Percentiles rank a stretch among this genome's conserved stretches.
phyloP scores from a whole-genome alignment of 2,888 invertebrate genomes.

The Phlogophora meticulosa region DNA sequence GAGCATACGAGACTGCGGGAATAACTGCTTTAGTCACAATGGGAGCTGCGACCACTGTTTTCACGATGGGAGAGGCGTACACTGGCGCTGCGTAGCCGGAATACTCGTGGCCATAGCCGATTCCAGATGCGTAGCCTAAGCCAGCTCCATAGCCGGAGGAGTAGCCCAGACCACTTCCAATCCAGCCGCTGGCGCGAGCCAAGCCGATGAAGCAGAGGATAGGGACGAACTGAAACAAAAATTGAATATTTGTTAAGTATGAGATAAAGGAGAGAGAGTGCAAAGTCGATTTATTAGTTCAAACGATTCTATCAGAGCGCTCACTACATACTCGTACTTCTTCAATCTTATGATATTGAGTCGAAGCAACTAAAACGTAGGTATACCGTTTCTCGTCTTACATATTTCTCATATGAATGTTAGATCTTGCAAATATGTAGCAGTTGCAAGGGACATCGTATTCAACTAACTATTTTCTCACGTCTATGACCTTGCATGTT shows the following conservation, averaged over 20 bases:
- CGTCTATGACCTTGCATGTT: conserved; percentile 13
- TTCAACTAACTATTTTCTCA: conserved; percentile 24
- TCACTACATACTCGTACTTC: neutral
- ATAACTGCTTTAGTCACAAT: conserved; percentile 68
- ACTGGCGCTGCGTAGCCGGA: conserved; percentile 67
- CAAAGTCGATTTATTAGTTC: neutral
- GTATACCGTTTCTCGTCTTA: too few species aligned
- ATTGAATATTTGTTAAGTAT: neutral
- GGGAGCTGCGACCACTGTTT: conserved; percentile 63
- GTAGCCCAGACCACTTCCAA: conserved; percentile 69
- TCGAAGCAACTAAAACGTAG: too few species aligned
- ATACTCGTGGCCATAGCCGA: conserved; percentile 69
- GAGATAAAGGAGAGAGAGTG: neutral
- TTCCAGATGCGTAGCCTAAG: conserved; percentile 66
- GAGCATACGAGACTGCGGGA: conserved; percentile 70
- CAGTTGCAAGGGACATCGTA: conserved; percentile 2
- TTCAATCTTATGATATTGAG: too few species aligned
- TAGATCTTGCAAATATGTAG: too few species aligned
- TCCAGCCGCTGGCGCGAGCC: conserved; percentile 74
- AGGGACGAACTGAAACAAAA: conserved; percentile 73
- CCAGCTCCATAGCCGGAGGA: conserved; percentile 62
- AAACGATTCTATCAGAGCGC: neutral
- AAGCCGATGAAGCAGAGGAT: conserved; percentile 76
- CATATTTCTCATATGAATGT: too few species aligned
- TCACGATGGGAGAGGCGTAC: conserved; percentile 68